Evolutionary conservation across 2,888 invertebrate genomes (phyloP), one percentile per base, ranked within the genome.

Genomic region (Rhamnusium bicolor): DNA sequence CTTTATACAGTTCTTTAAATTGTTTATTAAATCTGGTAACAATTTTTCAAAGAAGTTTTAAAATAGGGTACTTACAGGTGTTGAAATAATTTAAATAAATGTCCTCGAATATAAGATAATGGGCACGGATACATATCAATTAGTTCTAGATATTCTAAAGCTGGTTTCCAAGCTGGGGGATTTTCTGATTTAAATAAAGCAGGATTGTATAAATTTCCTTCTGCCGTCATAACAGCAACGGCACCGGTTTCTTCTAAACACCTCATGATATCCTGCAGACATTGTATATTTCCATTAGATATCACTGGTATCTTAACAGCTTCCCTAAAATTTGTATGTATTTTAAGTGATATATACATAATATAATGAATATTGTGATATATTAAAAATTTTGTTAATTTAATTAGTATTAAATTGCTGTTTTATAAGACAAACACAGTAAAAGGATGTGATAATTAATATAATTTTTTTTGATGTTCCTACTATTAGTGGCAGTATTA

Each of bases 131-230:
- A 94, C 81, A 91, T 88, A 79, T 94, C 92, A 0, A 94, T 95
- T 74, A 97, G 90, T 66, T 95, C 92, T 77, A 98, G 89, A 88
- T 98, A 98, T 86, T 98, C 96, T 60, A 92, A 87, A 0, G 96
- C 97, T 84, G 98, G 93, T 83, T 96, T 93, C 97, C 98, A 98
- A 24, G 94, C 91, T 0, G 95, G 92, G n/a, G 96, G 95, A 85
- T 93, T 91, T 40, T 89, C 84, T 80, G 95, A 93, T 83, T 92
- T 91, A 89, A 98, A 99, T 74, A 99, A 88, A 8, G 94, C 94
- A n/a, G 99, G 99, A 89, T 99, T 99, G 86, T 98, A 96, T n/a
- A 99, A 91, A 88, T 96, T 97, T 0, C 99, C 99, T 89, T 99
- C 99, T 76, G 96, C 95, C 83, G 94, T 93, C 97, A 97, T 97